A percentile compares a stretch with the other conserved stretches of the same genome.
Conservation (phyloP, 2,888 invertebrate genomes). For the Carterocephalus palaemon region DNA sequence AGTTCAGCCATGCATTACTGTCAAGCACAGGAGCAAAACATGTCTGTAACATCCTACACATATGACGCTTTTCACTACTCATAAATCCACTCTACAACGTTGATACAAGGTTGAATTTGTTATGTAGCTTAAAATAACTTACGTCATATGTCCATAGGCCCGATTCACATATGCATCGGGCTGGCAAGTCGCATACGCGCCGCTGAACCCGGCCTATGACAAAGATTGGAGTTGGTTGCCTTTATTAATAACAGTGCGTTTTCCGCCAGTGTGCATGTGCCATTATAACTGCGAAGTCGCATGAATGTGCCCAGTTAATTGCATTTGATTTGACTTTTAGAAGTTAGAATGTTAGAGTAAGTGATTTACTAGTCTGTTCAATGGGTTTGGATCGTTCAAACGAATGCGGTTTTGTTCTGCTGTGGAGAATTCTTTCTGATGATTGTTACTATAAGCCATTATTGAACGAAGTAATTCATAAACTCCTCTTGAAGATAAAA, state of each 20-base stretch:
- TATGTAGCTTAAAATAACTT: constrained; percentile 12
- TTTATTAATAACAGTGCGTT: constrained; percentile 68
- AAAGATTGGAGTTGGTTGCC: constrained; percentile 70
- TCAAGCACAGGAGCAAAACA: constrained; percentile 65
- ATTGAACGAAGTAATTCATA: too few species aligned
- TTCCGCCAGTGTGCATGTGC: constrained; percentile 46
- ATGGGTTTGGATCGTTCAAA: not conserved
- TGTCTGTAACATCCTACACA: constrained; percentile 35
- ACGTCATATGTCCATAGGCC: constrained; percentile 21
- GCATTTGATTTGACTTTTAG: constrained; percentile 23
- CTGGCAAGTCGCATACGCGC: constrained; percentile 66
- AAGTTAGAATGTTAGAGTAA: constrained; percentile 16
- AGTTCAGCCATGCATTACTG: constrained; percentile 78
- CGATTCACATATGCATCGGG: constrained; percentile 60
- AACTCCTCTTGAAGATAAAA: too few species aligned
- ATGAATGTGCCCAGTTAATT: constrained; percentile 22
- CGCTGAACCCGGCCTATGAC: constrained; percentile 65
- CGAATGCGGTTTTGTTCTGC: not conserved
- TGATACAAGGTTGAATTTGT: constrained; percentile 26
- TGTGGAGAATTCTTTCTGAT: too few species aligned
- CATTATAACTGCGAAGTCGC: constrained; percentile 21
- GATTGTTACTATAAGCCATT: too few species aligned
- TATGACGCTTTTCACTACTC: constrained; percentile 25
- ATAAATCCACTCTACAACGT: constrained; percentile 28
- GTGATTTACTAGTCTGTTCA: not conserved